Conservation (phyloP, 2,888 invertebrate genomes). For the Siphonodentalium dalli region DNA sequence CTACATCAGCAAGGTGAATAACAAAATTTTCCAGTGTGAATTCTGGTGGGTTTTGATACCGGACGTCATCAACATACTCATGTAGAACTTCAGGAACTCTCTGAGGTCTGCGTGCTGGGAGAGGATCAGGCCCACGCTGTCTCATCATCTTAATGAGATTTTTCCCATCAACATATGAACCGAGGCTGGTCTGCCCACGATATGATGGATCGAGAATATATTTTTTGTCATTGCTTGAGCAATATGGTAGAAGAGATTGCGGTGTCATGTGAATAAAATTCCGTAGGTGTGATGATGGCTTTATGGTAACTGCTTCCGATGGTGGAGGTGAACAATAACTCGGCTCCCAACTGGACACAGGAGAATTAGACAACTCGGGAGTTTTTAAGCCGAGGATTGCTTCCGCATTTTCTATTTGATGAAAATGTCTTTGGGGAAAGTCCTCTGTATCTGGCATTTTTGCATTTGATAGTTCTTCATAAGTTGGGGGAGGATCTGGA, state of each 20-base stretch:
- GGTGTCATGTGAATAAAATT: slow-evolving; percentile 29
- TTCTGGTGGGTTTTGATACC: slow-evolving; percentile 46
- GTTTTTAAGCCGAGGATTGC: no score
- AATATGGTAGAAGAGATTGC: slow-evolving; percentile 35
- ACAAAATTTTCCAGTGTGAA: slow-evolving; percentile 60
- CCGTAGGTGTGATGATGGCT: slow-evolving; percentile 25
- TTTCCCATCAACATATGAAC: slow-evolving; percentile 54
- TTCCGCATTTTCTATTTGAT: no score
- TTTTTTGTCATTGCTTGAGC: slow-evolving; percentile 42
- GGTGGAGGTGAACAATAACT: slow-evolving; percentile 49
- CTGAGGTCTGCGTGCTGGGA: slow-evolving; percentile 45
- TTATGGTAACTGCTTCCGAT: slow-evolving; percentile 41
- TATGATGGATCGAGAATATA: slow-evolving; percentile 49
- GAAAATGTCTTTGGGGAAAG: no score
- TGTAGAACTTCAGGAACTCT: slow-evolving; percentile 38
- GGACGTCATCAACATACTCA: slow-evolving; percentile 44
- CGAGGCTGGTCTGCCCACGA: slow-evolving; percentile 44
- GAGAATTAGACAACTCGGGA: slow-evolving; percentile 30
- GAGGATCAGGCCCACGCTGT: slow-evolving; percentile 52
- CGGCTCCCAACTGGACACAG: slow-evolving; percentile 45
- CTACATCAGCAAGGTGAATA: slow-evolving; percentile 42
- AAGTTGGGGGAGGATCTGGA: no score
- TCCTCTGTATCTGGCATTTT: no score
- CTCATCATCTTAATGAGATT: slow-evolving; percentile 51
- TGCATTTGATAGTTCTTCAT: no score